Percentiles rank a stretch among this genome's conserved stretches.
Conservation (phyloP, 1,140 invertebrate species). For the Euborellia annulipes region DNA sequence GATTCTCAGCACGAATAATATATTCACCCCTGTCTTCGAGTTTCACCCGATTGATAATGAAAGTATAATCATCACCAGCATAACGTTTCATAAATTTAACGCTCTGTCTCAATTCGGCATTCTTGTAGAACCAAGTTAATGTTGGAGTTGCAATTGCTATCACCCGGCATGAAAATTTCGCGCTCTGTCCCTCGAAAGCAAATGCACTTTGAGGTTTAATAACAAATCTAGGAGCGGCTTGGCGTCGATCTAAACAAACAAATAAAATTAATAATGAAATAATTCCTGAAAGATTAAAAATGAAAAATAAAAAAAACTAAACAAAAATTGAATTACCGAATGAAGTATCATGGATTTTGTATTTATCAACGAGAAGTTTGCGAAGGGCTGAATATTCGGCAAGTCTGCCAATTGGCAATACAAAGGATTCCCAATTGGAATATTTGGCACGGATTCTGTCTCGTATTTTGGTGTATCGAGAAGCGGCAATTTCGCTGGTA, state of each 20-base stretch:
- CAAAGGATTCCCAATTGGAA: constrained; percentile 80
- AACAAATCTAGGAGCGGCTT: constrained; percentile 94
- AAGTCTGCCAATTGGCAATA: constrained; percentile 85
- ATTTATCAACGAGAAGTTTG: constrained; percentile 91
- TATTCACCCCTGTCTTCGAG: constrained; percentile 93
- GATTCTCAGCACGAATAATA: constrained; percentile 92
- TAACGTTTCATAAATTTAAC: constrained; percentile 99
- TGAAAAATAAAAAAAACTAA: constrained; percentile 7
- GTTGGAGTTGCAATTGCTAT: constrained; percentile 88
- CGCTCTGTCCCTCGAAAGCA: constrained; percentile 92
- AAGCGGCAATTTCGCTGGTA: constrained; percentile 60
- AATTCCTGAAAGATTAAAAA: constrained; percentile 6
- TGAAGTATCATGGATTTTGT: constrained; percentile 87
- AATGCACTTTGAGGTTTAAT: constrained; percentile 90
- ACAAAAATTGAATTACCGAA: constrained; percentile 47
- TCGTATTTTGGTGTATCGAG: constrained; percentile 71
- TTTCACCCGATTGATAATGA: constrained; percentile 92
- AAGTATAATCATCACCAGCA: constrained; percentile 87
- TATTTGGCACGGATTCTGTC: constrained; percentile 74
- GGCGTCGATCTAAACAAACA: constrained; percentile 62
- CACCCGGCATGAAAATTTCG: constrained; percentile 92
- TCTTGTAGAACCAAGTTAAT: constrained; percentile 89
- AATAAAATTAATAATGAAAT: constrained; percentile 10
- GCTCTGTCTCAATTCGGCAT: constrained; percentile 85
- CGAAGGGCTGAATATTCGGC: constrained; percentile 95